Percentiles rank a stretch among this genome's conserved stretches.
Evolutionary conservation across 2,113 vertebrate genomes (phyloP).

Genomic region (Phalacrocorax aristotelis): DNA sequence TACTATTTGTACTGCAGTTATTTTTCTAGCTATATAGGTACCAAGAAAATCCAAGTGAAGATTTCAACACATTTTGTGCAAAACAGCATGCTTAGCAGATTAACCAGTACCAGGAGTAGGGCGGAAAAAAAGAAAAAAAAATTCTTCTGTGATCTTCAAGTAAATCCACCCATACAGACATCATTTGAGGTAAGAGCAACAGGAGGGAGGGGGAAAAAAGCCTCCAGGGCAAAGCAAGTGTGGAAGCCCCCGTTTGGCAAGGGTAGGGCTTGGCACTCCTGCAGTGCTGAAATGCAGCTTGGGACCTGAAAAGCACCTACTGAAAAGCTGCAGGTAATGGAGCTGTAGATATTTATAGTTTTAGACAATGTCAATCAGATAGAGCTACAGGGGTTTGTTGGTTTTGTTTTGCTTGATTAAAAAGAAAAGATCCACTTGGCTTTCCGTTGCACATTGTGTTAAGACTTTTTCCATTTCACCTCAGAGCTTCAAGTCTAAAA

Average conservation of each 20-base stretch:
- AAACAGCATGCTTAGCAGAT: neutral
- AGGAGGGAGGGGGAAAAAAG: neutral
- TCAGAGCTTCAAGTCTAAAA: neutral
- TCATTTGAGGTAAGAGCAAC: neutral
- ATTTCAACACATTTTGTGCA: neutral
- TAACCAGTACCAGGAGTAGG: neutral
- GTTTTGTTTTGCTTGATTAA: neutral
- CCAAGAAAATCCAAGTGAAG: neutral
- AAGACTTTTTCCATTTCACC: neutral
- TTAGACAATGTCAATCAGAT: neutral
- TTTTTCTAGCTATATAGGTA: neutral
- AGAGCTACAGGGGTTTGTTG: neutral
- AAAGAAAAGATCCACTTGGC: neutral
- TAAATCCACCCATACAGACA: neutral
- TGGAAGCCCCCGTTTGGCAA: neutral
- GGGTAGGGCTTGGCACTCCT: neutral
- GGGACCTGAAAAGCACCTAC: neutral
- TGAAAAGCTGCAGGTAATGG: neutral
- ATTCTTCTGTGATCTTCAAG: neutral
- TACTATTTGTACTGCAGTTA: neutral
- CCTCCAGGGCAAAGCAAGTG: neutral
- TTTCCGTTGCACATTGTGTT: neutral
- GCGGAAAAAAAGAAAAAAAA: neutral
- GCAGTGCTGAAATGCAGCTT: neutral
- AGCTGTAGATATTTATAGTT: neutral